Base-by-base conservation (phyloP, 2,113 vertebrate species). In the Trogon melanurus region DNA sequence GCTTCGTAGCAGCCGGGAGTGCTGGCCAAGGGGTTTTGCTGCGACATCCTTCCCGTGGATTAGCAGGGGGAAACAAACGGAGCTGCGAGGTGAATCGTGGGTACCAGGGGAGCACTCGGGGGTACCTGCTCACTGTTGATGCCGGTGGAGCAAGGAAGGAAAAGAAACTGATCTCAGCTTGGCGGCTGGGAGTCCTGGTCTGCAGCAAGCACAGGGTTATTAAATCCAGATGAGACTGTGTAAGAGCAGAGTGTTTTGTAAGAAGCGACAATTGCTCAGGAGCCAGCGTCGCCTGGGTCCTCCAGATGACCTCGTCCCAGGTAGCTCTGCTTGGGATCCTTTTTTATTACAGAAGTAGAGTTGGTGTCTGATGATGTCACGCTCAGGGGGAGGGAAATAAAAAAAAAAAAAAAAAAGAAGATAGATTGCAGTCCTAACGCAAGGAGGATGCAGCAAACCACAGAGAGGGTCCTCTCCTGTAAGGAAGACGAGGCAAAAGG, bases 251-350 rank as follows among this genome's bases (percentile, higher is more conserved):
- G 94, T 67, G 58, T 82, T 97, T 95, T 97, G 96, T 96, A 87
- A 97, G 95, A 96, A 94, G 96, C 0, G 27, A 65, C 78, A 30
- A 27, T 45, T 78, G 48, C 79, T 89, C 36, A n/a, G 67, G 27
- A 94, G 54, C 60, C 84, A 58, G 81, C 51, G 85, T 95, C 14
- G 13, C 92, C 94, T 89, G 76, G 92, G 65, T 95, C 91, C 93
- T 96, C 75, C 85, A 96, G 96, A 79, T 94, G 97, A 97, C 96
- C 97, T 97, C 94, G 64, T 97, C 89, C 91, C 97, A 96, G 93
- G 96, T 97, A 98, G 89, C 88, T 94, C 93, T 97, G 94, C 96
- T 98, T 22, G 61, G 97, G 97, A 97, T 98, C 38, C 29, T 95
- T 93, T 96, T 94, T 87, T 58, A 83, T 85, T 70, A 66, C 90